Evolutionary conservation across 1,140 invertebrate genomes (phyloP).

Genomic region (Solen grandis): DNA sequence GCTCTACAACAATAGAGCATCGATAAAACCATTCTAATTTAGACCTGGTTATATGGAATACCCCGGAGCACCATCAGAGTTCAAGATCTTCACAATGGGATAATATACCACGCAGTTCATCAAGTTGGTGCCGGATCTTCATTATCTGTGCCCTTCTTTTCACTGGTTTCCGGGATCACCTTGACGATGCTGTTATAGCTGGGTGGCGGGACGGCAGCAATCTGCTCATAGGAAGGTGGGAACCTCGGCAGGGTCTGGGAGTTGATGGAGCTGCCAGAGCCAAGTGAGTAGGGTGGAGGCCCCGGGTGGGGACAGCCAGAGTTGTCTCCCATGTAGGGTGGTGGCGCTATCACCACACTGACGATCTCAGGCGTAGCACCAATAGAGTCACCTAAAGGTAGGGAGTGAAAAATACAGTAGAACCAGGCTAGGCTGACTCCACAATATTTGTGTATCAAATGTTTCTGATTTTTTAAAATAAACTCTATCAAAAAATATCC

Average conservation of each 20-base stretch:
- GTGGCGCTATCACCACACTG: slow-evolving; percentile 41
- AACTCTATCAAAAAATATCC: neutral
- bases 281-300: slow-evolving; percentile 30
- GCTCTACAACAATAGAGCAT: no score
- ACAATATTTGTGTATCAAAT: no score
- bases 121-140: no score
- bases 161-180: no score
- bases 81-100: no score
- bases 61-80: no score
- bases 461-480: neutral
- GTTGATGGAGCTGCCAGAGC: slow-evolving; percentile 47
- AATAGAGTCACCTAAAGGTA: neutral
- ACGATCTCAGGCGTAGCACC: neutral
- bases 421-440: no score
- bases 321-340: slow-evolving; percentile 40
- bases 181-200: slow-evolving; percentile 35
- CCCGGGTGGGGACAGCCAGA: slow-evolving; percentile 34
- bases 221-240: slow-evolving; percentile 39
- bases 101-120: no score
- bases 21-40: no score
- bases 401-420: neutral
- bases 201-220: slow-evolving; percentile 39
- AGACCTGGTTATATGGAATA: no score
- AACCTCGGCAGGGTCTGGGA: slow-evolving; percentile 28
- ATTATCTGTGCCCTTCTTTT: no score